Base-by-base conservation (phyloP, 2,797 vertebrate species). In the Limnodromus scolopaceus region DNA sequence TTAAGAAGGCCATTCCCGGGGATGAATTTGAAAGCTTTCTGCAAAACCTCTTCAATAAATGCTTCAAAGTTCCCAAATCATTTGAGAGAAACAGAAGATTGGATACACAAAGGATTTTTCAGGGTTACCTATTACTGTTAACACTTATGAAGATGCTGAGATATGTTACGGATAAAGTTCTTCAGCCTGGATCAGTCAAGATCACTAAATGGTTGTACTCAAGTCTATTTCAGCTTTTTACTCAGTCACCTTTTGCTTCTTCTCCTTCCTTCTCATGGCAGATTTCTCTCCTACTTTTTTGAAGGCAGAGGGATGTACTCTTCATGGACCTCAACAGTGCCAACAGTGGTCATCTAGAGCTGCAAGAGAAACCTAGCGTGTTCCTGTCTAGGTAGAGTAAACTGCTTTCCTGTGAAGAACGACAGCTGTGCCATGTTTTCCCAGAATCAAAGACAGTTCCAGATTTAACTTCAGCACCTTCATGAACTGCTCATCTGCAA, bases 101-200 rank as follows among this genome's bases (percentile, higher is more conserved):
- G 4, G 36, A 41, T 17, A 4, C 16, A 55, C 28, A 51, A 66
- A 55, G 9, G 3, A 1, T 6, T 22, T 83, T 27, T 71, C n/a
- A 20, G 3, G 1, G 1, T 0, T 41, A 48, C 54, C 8, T 34
- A 18, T 51, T 15, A 22, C 54, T 28, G 4, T 38, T 65, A 49
- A 8, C 12, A 43, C 49, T 69, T 58, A 30, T 36, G 53, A 76
- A 71, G 24, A 43, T 32, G 3, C 30, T 49, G 43, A 60, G 6
- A 54, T 41, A 14, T 8, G 10, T 20, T 28, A 55, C 2, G 4
- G 11, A 15, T 38, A 6, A 84, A 38, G 27, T 28, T 54, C 25
- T 55, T 57, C 54, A 39, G 10, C 7, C 27, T 39, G 41, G 11
- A 38, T 30, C n/a, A 38, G 28, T 48, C 34, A 43, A 18, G 38